A percentile compares a stretch with the other conserved stretches of the same genome.
These are phyloP conservation scores for Corythaixoides concolor DNA, from an alignment of 2,113 vertebrate species.

Conservation along the genomic window DNA sequence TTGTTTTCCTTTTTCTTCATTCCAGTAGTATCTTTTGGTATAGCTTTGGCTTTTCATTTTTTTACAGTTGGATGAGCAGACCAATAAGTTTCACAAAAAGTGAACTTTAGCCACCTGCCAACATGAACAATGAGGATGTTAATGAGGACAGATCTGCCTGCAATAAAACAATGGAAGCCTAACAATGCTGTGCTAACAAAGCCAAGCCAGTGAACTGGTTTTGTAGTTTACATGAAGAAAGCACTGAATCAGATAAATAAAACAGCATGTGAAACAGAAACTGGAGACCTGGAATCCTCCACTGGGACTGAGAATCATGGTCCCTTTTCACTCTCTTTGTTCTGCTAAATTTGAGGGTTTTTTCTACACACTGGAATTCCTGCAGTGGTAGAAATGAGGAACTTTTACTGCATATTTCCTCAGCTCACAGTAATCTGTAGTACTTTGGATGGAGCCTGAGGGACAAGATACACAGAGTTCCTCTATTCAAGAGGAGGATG, in stretches of 20 bases:
- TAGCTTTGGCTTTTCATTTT: neutral
- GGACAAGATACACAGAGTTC: neutral
- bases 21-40: neutral
- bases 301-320: neutral
- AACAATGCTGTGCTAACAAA: neutral
- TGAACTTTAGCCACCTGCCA: neutral
- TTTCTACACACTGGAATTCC: neutral
- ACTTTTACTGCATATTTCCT: neutral
- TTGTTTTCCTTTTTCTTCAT: neutral
- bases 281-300: neutral
- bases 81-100: neutral
- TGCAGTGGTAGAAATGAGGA: neutral
- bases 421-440: neutral
- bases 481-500: neutral
- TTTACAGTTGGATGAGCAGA: neutral
- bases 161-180: neutral
- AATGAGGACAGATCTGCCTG: neutral
- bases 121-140: neutral
- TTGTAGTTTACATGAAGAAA: neutral
- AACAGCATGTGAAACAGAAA: neutral
- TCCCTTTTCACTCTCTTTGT: neutral
- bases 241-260: neutral
- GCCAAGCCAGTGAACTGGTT: neutral
- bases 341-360: neutral
- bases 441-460: neutral